Base-by-base conservation (phyloP, 1,140 invertebrate species). In the Dreissena polymorpha region DNA sequence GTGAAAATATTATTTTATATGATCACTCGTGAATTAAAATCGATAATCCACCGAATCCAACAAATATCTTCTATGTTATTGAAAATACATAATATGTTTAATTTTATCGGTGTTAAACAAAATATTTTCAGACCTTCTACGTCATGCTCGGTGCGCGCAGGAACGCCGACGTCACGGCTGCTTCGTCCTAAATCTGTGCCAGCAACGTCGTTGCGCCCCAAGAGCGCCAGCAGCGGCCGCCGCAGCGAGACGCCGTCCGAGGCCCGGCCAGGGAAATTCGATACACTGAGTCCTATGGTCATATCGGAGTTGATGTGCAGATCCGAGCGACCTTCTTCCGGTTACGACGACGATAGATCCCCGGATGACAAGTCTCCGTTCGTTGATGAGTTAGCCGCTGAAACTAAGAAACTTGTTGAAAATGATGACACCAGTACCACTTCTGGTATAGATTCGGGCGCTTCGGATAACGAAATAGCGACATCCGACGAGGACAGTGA, bases 361-460 rank as follows among this genome's bases (percentile, higher is more conserved):
- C 55, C 67, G 14, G 80, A 85, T 12, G 64, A 78, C 13, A 85
- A 78, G 70, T 73, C 68, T 12, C 69, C 69, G 16, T 75, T 65
- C 51, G 71, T 70, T 53, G 69, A 78, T 16, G 75, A 67, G 21
- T 63, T 77, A 8, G 65, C 25, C 25, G 71, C 71, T 10, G 83
- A 75, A 63, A 69, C 63, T 16, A 67, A 57, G 63, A 84, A 78
- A 68, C 49, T 60, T 65, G 51, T 78, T n/a, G 73, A 84, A 25
- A 85, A 86, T 69, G 88, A 88, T 55, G 88, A 89, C 16, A 82
- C 87, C 3, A 88, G 87, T 51, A 86, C 88, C n/a, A 89, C 86
- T 75, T 87, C 86, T 64, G 88, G 88, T 0, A 88, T 91, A 60
- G 90, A 89, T n/a, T 89, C 87, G 51, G 88, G 85, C 67, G 83